Percentiles rank a stretch among this genome's conserved stretches.
phyloP scores from a whole-genome alignment of 2,888 invertebrate species.

The Conistra vaccinii region DNA sequence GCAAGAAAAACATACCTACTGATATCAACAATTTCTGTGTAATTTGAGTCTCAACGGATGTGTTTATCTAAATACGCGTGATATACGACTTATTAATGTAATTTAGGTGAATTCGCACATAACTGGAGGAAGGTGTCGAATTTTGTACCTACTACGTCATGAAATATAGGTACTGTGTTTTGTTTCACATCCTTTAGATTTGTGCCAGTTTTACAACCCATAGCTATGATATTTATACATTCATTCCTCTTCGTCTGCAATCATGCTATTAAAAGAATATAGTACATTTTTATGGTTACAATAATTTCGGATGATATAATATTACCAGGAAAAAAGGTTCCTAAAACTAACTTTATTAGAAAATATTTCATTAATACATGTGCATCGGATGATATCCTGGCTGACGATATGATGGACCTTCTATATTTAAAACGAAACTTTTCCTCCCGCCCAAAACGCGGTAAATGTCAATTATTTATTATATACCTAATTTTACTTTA shows the following conservation, averaged over 20 bases:
- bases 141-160: slow-evolving; percentile 32
- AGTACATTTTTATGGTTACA: background rate
- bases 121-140: slow-evolving; percentile 47
- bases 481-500: slow-evolving; percentile 33
- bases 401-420: background rate
- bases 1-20: slow-evolving; percentile 13
- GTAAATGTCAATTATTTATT: slow-evolving; percentile 17
- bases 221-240: background rate
- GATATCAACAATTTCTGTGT: slow-evolving; percentile 57
- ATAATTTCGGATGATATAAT: background rate
- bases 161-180: background rate
- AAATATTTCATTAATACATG: slow-evolving; percentile 11
- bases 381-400: background rate
- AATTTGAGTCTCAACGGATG: slow-evolving; percentile 71
- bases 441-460: slow-evolving; percentile 23
- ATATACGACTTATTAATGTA: slow-evolving; percentile 44
- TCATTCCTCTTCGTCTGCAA: background rate
- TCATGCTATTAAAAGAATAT: background rate
- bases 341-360: background rate
- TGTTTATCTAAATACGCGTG: slow-evolving; percentile 70
- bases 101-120: slow-evolving; percentile 54
- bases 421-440: slow-evolving; percentile 24
- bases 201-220: background rate
- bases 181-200: slow-evolving; percentile 15
- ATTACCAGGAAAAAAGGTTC: background rate